Conservation (phyloP, 2,113 vertebrate species). For the Caranx melampygus region DNA sequence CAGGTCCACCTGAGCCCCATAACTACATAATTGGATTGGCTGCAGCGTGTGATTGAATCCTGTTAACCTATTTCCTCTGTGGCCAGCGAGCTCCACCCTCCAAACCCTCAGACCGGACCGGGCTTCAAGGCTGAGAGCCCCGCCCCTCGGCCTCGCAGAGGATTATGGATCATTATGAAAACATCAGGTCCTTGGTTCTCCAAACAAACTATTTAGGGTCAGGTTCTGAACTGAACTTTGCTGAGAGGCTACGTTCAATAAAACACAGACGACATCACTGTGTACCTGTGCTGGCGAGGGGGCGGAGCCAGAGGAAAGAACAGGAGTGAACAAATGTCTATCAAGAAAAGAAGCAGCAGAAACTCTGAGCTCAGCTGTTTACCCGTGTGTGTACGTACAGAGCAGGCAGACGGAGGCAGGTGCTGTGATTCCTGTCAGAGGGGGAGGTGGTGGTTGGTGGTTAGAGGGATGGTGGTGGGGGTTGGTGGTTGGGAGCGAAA, state of each 20-base stretch:
- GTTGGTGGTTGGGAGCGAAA: background rate
- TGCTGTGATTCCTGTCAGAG: slow-evolving; percentile 67
- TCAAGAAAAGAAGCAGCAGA: too few relatives aligned
- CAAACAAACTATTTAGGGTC: slow-evolving; percentile 53
- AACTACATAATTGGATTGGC: slow-evolving; percentile 77
- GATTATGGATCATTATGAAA: slow-evolving; percentile 57
- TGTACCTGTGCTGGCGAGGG: background rate
- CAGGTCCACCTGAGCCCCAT: slow-evolving; percentile 59
- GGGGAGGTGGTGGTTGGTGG: background rate
- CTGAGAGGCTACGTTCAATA: background rate
- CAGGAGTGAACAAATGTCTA: too few relatives aligned
- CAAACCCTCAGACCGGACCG: slow-evolving; percentile 3
- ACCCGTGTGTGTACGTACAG: slow-evolving; percentile 18
- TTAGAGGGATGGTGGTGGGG: too few relatives aligned
- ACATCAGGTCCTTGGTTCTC: slow-evolving; percentile 9
- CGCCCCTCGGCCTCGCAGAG: slow-evolving; percentile 26
- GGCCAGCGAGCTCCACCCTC: slow-evolving; percentile 53
- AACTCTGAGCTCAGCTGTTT: slow-evolving; percentile 28
- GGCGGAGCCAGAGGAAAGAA: background rate
- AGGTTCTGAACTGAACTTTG: background rate
- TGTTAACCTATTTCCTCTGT: slow-evolving; percentile 76
- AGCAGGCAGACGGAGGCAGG: slow-evolving; percentile 43
- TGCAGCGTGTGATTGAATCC: slow-evolving; percentile 74
- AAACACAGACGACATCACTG: background rate
- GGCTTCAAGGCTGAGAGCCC: slow-evolving; percentile 35